Evolutionary conservation across 2,113 vertebrate species (phyloP), one percentile per base, ranked within the genome.

Genomic region (Mastomys coucha): DNA sequence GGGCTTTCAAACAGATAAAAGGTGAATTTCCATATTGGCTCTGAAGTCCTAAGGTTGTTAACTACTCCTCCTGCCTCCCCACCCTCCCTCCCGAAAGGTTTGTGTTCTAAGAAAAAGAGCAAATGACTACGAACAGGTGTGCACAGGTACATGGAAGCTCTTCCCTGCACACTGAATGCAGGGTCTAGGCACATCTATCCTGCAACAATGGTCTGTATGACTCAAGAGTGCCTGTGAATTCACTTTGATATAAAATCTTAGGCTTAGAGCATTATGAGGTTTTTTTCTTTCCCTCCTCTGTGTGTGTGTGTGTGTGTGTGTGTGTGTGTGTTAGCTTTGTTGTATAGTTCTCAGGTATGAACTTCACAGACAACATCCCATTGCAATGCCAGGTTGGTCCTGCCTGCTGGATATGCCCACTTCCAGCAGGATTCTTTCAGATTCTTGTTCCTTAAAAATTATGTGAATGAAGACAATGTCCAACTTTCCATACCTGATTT

Each of bases 401-500:
- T 13, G 39, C 39, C 56, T 42, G 56, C 81, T 24, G 45, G 45
- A 5, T 7, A 24, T 2, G 22, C 81, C 78, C 84, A 70, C 91
- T 94, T 85, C 86, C 72, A n/a, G 85, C 88, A 95, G 60, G 39
- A 63, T 2, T 65, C 0, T 8, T 17, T 39, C n/a, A 5, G 31
- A 51, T 67, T 31, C 39, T 69, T n/a, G 26, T 49, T 97, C 89
- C 78, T 88, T 76, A 9, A 70, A 0, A 19, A 28, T 82, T 93
- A 7, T 94, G 88, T 84, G 93, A 96, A 28, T 91, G 60, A 7
- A 67, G 67, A 31, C 39, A 0, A 45, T 93, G 85, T 75, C 63
- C n/a, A 45, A 26, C 67, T 33, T 91, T 88, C 89, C 89, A 94
- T n/a, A 31, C 63, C 88, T 91, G 70, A 39, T 36, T 67, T 90